Percentiles rank a stretch among this genome's conserved stretches.
Evolutionary conservation across 2,113 vertebrate species (phyloP).

Genomic region (Entomyzon cyanotis): DNA sequence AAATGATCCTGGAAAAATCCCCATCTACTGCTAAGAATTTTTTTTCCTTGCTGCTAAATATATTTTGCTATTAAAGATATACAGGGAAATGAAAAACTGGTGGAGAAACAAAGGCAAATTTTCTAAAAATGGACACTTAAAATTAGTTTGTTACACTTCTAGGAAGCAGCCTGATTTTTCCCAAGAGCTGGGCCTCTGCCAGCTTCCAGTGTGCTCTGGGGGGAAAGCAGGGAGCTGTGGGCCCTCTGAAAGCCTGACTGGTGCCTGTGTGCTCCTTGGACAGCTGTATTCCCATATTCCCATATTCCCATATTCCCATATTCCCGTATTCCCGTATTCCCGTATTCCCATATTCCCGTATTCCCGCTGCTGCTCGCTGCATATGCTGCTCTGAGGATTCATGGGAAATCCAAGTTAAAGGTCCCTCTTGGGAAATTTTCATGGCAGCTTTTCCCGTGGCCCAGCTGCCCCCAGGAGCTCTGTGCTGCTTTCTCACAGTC

Average conservation of each 20-base stretch:
- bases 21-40: background rate
- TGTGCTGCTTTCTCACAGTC: fast-evolving
- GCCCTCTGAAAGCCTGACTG: background rate
- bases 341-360: too few relatives aligned
- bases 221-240: background rate
- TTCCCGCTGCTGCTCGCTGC: background rate
- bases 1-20: slow-evolving; percentile 21
- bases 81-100: background rate
- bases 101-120: background rate
- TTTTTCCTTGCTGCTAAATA: background rate
- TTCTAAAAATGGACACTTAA: background rate
- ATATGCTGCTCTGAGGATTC: background rate
- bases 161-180: background rate
- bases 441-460: background rate
- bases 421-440: background rate
- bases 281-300: background rate
- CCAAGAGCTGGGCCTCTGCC: background rate
- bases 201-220: background rate
- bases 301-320: too few relatives aligned
- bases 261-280: background rate
- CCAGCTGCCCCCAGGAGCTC: background rate
- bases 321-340: too few relatives aligned
- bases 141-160: background rate
- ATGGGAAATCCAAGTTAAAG: background rate
- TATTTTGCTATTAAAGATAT: background rate